These are phyloP conservation scores for Acleris literana DNA, from an alignment of 2,888 invertebrate genomes.

Conservation along the genomic window DNA sequence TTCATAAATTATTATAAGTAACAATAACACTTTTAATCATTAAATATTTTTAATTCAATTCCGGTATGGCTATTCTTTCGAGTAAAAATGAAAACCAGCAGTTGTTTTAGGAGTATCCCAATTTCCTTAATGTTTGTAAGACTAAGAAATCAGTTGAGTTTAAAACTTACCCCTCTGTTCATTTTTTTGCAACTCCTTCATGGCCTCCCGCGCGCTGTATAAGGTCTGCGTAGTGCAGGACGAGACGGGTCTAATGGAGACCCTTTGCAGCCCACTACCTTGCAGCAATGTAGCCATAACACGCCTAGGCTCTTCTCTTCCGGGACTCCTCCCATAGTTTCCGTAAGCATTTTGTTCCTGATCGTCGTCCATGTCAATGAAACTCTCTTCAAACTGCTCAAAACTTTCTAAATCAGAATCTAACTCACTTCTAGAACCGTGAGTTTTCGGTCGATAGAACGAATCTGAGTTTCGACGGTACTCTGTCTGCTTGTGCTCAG, in stretches of 20 bases:
- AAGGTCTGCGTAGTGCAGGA: constrained; percentile 57
- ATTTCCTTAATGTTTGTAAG: too few species aligned
- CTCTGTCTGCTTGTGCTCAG: constrained; percentile 66
- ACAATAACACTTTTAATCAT: too few species aligned
- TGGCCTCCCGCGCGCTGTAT: constrained; percentile 56
- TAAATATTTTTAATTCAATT: too few species aligned
- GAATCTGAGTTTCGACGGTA: constrained; percentile 68
- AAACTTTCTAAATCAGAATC: constrained; percentile 75
- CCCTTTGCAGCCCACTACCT: constrained; percentile 74
- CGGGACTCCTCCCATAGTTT: constrained; percentile 61
- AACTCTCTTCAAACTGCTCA: constrained; percentile 72
- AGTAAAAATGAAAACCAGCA: too few species aligned
- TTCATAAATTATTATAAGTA: too few species aligned
- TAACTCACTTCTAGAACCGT: constrained; percentile 68
- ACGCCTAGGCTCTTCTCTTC: constrained; percentile 66
- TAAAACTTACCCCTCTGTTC: constrained; percentile 59
- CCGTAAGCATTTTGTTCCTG: constrained; percentile 60
- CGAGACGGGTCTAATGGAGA: constrained; percentile 66
- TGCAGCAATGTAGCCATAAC: constrained; percentile 70
- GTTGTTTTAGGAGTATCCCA: too few species aligned
- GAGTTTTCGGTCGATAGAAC: constrained; percentile 63
- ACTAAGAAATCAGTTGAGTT: neutral
- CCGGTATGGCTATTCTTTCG: too few species aligned
- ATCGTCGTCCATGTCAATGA: constrained; percentile 76
- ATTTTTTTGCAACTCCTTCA: constrained; percentile 58